These are phyloP conservation scores for Sebastes diploproa DNA, from an alignment of 2,797 vertebrate species.

Conservation along the genomic window DNA sequence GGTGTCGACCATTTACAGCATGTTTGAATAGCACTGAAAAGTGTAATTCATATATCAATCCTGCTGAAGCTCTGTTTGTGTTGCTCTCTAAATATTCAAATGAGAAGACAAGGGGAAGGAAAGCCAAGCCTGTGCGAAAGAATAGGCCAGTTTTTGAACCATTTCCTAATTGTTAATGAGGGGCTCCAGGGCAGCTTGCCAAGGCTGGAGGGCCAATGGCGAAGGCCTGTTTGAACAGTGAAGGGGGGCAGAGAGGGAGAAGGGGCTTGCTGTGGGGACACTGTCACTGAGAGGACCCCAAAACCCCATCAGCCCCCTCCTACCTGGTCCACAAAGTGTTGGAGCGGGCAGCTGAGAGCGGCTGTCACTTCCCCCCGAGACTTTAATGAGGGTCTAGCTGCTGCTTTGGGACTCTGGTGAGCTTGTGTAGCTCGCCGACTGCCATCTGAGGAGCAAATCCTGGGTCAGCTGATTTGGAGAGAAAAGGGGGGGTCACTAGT, in stretches of 20 bases:
- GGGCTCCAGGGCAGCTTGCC: slow-evolving; percentile 73
- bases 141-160: slow-evolving; percentile 88
- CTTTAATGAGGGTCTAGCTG: slow-evolving; percentile 72
- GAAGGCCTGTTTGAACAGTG: slow-evolving; percentile 62
- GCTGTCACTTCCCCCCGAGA: slow-evolving; percentile 62
- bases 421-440: slow-evolving; percentile 42
- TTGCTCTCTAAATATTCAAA: slow-evolving; percentile 85
- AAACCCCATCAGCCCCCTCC: slow-evolving; percentile 68
- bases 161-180: slow-evolving; percentile 90
- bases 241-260: slow-evolving; percentile 37
- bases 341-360: slow-evolving; percentile 60
- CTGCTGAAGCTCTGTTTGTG: slow-evolving; percentile 54
- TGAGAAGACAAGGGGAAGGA: slow-evolving; percentile 77
- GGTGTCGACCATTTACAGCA: background rate
- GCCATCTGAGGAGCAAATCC: slow-evolving; percentile 31
- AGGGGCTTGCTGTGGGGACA: slow-evolving; percentile 76
- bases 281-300: slow-evolving; percentile 72
- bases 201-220: slow-evolving; percentile 74
- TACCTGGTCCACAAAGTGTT: slow-evolving; percentile 76
- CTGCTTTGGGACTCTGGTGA: slow-evolving; percentile 44
- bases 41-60: slow-evolving; percentile 39
- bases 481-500: slow-evolving; percentile 8
- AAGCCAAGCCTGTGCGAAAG: slow-evolving; percentile 84
- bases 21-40: slow-evolving; percentile 34
- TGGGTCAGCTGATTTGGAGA: slow-evolving; percentile 41